Conservation (phyloP, 2,113 vertebrate species). For the Paedocypris sp. region DNA sequence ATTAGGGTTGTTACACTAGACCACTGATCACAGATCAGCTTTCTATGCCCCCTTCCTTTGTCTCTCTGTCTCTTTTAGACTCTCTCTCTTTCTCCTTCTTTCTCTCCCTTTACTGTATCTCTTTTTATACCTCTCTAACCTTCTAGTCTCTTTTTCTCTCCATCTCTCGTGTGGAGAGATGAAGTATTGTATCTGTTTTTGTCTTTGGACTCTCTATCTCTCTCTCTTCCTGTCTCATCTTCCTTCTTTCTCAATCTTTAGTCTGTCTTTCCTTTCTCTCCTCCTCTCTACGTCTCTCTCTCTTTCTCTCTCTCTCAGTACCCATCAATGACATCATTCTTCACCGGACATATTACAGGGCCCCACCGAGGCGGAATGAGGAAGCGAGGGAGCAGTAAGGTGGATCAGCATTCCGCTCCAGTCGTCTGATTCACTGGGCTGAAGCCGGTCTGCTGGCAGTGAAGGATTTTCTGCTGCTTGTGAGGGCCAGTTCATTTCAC, state of each 20-base stretch:
- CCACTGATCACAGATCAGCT: conserved; percentile 1
- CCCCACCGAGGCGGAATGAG: neutral
- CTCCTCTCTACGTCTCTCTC: too few species aligned
- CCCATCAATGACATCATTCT: conserved; percentile 7
- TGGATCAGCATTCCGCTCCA: conserved; percentile 33
- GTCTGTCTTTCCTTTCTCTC: too few species aligned
- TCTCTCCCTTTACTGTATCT: too few species aligned
- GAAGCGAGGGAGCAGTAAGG: neutral
- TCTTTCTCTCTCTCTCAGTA: neutral
- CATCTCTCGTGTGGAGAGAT: too few species aligned
- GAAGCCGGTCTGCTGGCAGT: conserved; percentile 24
- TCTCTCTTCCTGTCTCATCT: too few species aligned
- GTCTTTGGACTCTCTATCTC: too few species aligned
- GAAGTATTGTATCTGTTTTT: too few species aligned
- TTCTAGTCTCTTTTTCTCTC: too few species aligned
- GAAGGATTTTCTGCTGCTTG: conserved; percentile 31
- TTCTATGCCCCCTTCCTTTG: too few species aligned
- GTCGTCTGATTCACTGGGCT: conserved; percentile 4
- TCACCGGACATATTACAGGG: neutral
- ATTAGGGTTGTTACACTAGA: conserved; percentile 16
- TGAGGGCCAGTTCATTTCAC: conserved; percentile 27
- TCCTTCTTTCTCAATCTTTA: too few species aligned
- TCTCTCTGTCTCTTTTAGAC: neutral
- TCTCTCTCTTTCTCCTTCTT: too few species aligned
- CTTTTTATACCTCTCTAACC: too few species aligned